Conservation (phyloP, 2,113 vertebrate species). For the Hemibagrus wyckioides region DNA sequence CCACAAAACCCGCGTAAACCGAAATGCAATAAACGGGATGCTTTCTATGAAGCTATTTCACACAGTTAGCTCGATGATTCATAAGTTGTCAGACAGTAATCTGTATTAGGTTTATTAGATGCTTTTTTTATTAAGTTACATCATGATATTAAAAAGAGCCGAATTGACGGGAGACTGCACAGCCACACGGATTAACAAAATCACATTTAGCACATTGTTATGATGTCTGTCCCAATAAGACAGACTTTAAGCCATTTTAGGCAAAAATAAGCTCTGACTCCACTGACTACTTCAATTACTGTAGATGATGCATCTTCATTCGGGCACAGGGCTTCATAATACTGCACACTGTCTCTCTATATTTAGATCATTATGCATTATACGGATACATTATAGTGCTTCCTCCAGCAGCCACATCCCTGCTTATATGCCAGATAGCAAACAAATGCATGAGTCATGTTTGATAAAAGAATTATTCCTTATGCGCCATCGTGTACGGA, state of each 20-base stretch:
- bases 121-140: background rate
- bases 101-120: background rate
- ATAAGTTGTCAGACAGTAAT: background rate
- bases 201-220: conserved; percentile 15
- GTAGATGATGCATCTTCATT: background rate
- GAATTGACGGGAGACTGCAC: background rate
- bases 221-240: conserved; percentile 7
- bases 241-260: background rate
- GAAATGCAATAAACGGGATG: background rate
- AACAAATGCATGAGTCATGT: conserved; percentile 38
- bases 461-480: conserved; percentile 4
- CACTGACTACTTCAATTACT: conserved; percentile 17
- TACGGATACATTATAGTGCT: background rate
- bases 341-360: background rate
- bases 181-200: conserved; percentile 22
- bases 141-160: conserved; percentile 9
- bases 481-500: background rate
- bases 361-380: conserved; percentile 33
- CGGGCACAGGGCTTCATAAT: background rate
- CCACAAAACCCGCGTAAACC: background rate
- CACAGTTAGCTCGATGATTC: background rate
- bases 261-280: conserved; percentile 14
- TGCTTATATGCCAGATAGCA: background rate
- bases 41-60: background rate
- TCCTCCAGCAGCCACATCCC: conserved; percentile 10